A percentile compares a stretch with the other conserved stretches of the same genome.
phyloP scores from a whole-genome alignment of 2,888 invertebrate species.

The Zhengitettix transpicula region DNA sequence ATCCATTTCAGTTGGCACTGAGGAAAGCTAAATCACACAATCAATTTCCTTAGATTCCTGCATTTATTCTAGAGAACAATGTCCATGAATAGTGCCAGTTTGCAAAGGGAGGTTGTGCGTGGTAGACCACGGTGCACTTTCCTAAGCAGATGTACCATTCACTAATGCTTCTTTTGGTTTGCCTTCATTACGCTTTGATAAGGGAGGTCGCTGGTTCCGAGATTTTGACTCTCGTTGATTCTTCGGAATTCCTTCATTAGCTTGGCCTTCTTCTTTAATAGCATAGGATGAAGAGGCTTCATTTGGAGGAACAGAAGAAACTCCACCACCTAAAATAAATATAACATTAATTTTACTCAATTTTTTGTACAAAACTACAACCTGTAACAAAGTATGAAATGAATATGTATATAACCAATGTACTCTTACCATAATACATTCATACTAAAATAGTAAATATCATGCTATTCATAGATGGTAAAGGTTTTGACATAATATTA shows the following conservation, averaged over 20 bases:
- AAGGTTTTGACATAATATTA: too few species aligned
- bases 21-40: not conserved
- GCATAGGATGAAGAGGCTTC: slow-evolving; percentile 22
- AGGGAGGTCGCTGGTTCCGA: slow-evolving; percentile 17
- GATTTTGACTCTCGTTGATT: slow-evolving; percentile 24
- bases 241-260: slow-evolving; percentile 19
- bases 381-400: too few species aligned
- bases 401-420: too few species aligned
- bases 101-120: slow-evolving; percentile 6
- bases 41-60: slow-evolving; percentile 1
- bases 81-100: slow-evolving; percentile 6
- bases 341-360: too few species aligned
- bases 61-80: slow-evolving; percentile 1
- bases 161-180: slow-evolving; percentile 46
- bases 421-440: too few species aligned
- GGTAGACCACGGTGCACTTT: slow-evolving; percentile 7
- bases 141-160: slow-evolving; percentile 41
- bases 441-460: too few species aligned
- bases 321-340: not conserved
- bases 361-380: too few species aligned
- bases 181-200: slow-evolving; percentile 25
- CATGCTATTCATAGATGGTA: too few species aligned
- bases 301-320: slow-evolving; percentile 19
- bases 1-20: slow-evolving; percentile 3
- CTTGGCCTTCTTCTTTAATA: slow-evolving; percentile 22